Evolutionary conservation across 1,140 invertebrate species (phyloP).

Genomic region (Zaprionus capensis): DNA sequence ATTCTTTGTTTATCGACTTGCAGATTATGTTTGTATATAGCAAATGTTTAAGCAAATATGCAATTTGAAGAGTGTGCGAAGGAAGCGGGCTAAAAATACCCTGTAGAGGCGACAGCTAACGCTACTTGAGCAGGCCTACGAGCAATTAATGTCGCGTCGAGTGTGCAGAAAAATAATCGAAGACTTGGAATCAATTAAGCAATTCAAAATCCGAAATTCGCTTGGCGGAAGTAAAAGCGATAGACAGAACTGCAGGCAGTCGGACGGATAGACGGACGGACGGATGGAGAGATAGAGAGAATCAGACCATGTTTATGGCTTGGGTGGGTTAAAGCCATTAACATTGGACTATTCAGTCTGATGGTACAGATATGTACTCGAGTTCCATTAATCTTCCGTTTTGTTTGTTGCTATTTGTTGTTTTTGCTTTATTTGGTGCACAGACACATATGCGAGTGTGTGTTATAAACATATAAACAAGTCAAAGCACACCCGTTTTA

Average conservation of each 20-base stretch:
- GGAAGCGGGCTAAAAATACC: slow-evolving; percentile 8
- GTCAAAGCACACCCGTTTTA: slow-evolving; percentile 75
- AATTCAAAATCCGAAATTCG: slow-evolving; percentile 57
- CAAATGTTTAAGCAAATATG: slow-evolving; percentile 2
- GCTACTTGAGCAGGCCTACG: slow-evolving; percentile 77
- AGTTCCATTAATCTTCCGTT: slow-evolving; percentile 83
- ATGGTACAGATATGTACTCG: slow-evolving; percentile 71
- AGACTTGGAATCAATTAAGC: slow-evolving; percentile 71
- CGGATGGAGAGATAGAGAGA: slow-evolving; percentile 9
- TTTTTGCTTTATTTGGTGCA: slow-evolving; percentile 67
- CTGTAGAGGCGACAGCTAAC: slow-evolving; percentile 38
- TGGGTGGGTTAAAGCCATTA: slow-evolving; percentile 78
- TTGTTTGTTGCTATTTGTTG: slow-evolving; percentile 72
- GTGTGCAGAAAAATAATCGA: slow-evolving; percentile 63
- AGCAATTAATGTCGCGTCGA: slow-evolving; percentile 73
- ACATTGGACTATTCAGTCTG: slow-evolving; percentile 59
- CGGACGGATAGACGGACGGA: slow-evolving; percentile 35
- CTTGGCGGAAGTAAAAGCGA: slow-evolving; percentile 75
- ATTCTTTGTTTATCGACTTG: slow-evolving; percentile 28
- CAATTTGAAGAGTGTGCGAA: slow-evolving; percentile 25
- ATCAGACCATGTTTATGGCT: slow-evolving; percentile 58
- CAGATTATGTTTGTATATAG: neutral
- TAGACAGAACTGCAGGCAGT: slow-evolving; percentile 44
- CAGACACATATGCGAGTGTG: slow-evolving; percentile 25
- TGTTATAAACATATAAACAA: slow-evolving; percentile 44